Percentiles rank a stretch among this genome's conserved stretches.
Evolutionary conservation across 2,113 vertebrate genomes (phyloP).

Genomic region (Ciconia maguari): DNA sequence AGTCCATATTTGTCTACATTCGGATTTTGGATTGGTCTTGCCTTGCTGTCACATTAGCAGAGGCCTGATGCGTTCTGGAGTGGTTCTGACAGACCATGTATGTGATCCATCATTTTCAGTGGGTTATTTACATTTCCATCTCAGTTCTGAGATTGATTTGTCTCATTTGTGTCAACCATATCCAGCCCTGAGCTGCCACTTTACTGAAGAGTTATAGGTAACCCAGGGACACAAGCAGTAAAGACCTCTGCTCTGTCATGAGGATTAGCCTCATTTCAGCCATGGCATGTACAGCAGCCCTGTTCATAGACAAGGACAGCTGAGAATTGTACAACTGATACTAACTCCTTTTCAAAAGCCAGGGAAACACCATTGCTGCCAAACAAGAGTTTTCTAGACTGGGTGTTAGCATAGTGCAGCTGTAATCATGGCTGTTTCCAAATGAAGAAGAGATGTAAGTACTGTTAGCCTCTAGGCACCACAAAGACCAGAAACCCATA

Average conservation of each 20-base stretch:
- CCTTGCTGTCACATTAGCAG: neutral
- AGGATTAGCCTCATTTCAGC: constrained; percentile 24
- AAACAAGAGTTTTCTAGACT: neutral
- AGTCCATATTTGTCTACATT: neutral
- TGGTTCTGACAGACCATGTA: neutral
- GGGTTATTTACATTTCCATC: neutral
- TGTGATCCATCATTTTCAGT: neutral
- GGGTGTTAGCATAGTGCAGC: neutral
- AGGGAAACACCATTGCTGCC: neutral
- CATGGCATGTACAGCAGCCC: neutral
- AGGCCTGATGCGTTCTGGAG: neutral
- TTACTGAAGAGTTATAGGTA: neutral
- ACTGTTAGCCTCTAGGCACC: neutral
- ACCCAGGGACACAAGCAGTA: neutral
- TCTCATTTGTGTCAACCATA: neutral
- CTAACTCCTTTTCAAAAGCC: neutral
- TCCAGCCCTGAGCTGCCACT: neutral
- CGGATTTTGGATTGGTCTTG: neutral
- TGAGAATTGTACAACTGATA: neutral
- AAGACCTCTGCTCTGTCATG: neutral
- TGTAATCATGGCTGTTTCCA: neutral
- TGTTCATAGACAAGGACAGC: neutral
- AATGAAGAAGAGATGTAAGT: neutral
- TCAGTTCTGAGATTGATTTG: neutral
- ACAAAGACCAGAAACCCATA: neutral